Base-by-base conservation (phyloP, 2,888 invertebrate genomes). In the Melolontha melolontha region DNA sequence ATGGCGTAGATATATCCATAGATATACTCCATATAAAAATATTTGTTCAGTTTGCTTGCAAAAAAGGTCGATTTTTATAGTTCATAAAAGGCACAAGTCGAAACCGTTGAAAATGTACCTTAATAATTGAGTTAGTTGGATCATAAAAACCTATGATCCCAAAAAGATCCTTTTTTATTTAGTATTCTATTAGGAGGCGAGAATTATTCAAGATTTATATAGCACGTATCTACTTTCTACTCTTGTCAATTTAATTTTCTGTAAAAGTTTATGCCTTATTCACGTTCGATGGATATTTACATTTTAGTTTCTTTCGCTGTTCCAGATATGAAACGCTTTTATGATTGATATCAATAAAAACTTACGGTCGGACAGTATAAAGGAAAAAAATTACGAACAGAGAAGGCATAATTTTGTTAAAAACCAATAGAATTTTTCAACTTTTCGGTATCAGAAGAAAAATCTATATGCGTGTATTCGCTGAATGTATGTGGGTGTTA, bases 81-180 rank as follows among this genome's bases (percentile, higher is more conserved):
- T 57, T 57, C 55, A 49, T 66, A 66, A 66, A 66, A 66, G 11
- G 49, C 47, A 7, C 55, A 54, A 42, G 49, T 40, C 16, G 51
- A 49, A 55, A 49, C 42, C 42, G 44, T 29, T 34, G 44, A 66
- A 29, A 66, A 66, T 29, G 66, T 27, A 8, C 55, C 54, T 66
- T 57, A 66, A 66, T 66, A 66, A 66, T 66, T 66, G 66, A 66
- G 57, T 66, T 66, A 66, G 66, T 54, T 40, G 49, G 49, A 34
- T 49, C 57, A 49, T 66, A 57, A 66, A 64, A 64, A 42, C 27
- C 57, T 57, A 57, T 57, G 57, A 57, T 57, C 57, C 57, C 57
- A 11, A 41, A 54, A 41, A 5, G 27, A 22, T 17, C 42, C 57
- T 17, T 42, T 41, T 57, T 57, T 57, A 42, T 57, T 57, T 41